phyloP scores from a whole-genome alignment of 2,888 invertebrate species.

The Saturnia pavonia region DNA sequence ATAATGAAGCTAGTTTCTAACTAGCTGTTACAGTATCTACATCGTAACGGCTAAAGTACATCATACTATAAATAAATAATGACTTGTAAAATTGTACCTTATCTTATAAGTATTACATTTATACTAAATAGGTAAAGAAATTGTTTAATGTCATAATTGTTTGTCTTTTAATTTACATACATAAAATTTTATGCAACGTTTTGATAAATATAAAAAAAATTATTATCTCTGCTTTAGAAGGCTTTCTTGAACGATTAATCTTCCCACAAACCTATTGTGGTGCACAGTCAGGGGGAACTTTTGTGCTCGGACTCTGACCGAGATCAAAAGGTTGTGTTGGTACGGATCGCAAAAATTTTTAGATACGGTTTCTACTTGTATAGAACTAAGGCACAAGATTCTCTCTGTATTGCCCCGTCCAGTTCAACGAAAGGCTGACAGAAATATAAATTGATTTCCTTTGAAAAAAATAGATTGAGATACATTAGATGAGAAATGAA shows the following conservation, averaged over 20 bases:
- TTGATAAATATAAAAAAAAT: constrained; percentile 80
- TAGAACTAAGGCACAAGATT: constrained; percentile 29
- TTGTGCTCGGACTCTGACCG: constrained; percentile 67
- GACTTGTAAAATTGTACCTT: no score
- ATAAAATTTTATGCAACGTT: constrained; percentile 49
- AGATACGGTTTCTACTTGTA: constrained; percentile 39
- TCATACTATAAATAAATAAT: no score
- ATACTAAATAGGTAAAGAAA: no score
- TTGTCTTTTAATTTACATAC: background rate
- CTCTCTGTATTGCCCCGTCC: constrained; percentile 24
- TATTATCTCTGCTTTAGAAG: constrained; percentile 62
- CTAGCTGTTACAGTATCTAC: no score
- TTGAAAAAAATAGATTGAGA: constrained; percentile 31
- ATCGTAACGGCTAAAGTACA: no score
- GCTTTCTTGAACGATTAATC: constrained; percentile 78
- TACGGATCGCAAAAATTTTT: constrained; percentile 61
- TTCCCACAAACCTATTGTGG: constrained; percentile 75
- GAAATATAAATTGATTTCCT: constrained; percentile 37
- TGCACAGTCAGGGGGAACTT: constrained; percentile 65
- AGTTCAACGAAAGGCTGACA: constrained; percentile 22
- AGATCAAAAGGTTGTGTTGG: constrained; percentile 71
- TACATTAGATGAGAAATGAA: constrained; percentile 7
- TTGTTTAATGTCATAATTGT: no score
- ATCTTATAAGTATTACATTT: no score
- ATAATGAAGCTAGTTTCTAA: no score